A percentile compares a stretch with the other conserved stretches of the same genome.
These are phyloP conservation scores for Sylvia borin DNA, from an alignment of 2,797 vertebrate species.

Conservation along the genomic window DNA sequence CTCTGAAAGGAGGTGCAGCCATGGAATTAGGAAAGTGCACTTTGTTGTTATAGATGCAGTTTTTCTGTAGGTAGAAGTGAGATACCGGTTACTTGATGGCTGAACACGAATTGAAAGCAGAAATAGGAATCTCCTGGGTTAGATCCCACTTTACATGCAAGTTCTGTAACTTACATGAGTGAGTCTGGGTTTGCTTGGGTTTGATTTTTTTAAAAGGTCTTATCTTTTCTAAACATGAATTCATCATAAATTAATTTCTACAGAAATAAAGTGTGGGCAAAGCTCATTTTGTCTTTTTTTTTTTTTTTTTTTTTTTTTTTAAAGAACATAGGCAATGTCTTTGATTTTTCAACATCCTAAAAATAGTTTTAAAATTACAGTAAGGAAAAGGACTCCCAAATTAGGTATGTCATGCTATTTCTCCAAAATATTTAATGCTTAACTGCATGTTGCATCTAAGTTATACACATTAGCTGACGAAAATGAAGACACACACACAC, in stretches of 20 bases:
- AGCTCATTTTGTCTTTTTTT: background rate
- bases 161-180: background rate
- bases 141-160: background rate
- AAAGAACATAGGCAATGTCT: background rate
- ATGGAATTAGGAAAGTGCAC: too few species aligned
- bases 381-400: background rate
- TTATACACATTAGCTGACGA: background rate
- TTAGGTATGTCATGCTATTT: background rate
- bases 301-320: too few species aligned
- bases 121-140: background rate
- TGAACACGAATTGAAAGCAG: background rate
- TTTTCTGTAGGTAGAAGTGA: background rate
- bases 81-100: background rate
- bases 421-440: background rate
- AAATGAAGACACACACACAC: slow-evolving; percentile 22
- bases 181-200: background rate
- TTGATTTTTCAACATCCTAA: background rate
- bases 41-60: background rate
- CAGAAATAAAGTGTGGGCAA: background rate
- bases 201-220: background rate
- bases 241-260: background rate
- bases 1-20: background rate
- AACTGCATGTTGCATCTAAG: background rate
- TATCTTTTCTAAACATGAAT: background rate
- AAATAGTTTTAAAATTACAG: background rate